phyloP scores from a whole-genome alignment of 1,140 invertebrate genomes.

The Aphaenogaster floridana region DNA sequence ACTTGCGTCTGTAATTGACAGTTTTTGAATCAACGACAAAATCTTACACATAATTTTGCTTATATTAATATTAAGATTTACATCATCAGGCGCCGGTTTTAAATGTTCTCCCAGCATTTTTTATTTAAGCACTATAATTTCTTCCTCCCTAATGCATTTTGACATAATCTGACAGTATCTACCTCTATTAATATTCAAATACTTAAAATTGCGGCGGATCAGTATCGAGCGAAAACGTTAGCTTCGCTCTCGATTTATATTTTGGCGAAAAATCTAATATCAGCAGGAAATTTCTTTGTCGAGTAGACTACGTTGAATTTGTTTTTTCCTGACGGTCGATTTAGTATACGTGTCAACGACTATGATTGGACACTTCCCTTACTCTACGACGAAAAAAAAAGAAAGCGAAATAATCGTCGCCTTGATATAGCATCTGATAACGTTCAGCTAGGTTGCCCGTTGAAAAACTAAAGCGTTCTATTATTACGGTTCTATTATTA shows the following conservation, averaged over 20 bases:
- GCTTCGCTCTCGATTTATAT: background rate
- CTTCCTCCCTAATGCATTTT: background rate
- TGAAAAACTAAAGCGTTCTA: conserved; percentile 41
- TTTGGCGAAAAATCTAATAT: background rate
- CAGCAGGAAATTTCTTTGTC: background rate
- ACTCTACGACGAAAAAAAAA: conserved; percentile 23
- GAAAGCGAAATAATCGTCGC: background rate
- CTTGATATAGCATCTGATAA: conserved; percentile 25
- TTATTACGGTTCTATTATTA: conserved; percentile 47
- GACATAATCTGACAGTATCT: background rate
- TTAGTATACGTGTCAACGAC: conserved; percentile 12
- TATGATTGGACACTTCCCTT: conserved; percentile 25
- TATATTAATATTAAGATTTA: background rate
- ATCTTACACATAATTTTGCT: no score
- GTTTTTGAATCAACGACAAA: background rate
- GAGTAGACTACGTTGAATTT: background rate
- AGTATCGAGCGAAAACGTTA: background rate
- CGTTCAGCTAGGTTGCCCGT: background rate
- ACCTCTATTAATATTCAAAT: background rate
- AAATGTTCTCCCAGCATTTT: background rate
- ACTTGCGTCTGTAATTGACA: background rate
- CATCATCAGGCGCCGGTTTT: background rate
- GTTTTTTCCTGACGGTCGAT: background rate
- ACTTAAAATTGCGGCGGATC: background rate
- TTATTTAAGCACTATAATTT: background rate